Evolutionary conservation across 2,797 vertebrate species (phyloP).

Genomic region (Semaprochilodus insignis): DNA sequence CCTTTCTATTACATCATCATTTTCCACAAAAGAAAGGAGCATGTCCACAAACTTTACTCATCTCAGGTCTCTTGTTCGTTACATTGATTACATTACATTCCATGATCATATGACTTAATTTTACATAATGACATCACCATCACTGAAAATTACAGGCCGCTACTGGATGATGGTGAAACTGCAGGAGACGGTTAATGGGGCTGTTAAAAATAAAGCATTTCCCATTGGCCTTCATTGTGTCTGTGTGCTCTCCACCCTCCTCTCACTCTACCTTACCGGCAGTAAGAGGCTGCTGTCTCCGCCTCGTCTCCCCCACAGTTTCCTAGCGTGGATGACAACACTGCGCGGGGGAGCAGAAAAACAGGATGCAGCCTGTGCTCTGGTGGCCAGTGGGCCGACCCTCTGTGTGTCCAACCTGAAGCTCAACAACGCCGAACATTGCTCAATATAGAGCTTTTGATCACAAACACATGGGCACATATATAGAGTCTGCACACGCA

Average conservation of each 20-base stretch:
- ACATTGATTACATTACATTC: background rate
- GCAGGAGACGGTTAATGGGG: background rate
- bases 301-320: conserved; percentile 79
- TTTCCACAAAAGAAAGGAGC: too few species aligned
- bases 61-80: background rate
- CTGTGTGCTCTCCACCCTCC: conserved; percentile 30
- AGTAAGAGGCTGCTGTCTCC: conserved; percentile 50
- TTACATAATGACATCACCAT: conserved; percentile 1
- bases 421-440: conserved; percentile 24
- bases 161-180: background rate
- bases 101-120: background rate
- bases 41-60: background rate
- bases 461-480: background rate
- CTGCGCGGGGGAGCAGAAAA: conserved; percentile 80
- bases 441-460: conserved; percentile 37
- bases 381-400: conserved; percentile 66
- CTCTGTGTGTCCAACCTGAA: conserved; percentile 48
- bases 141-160: background rate
- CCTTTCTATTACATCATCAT: too few species aligned
- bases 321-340: conserved; percentile 80
- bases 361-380: conserved; percentile 78
- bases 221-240: conserved; percentile 7
- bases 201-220: conserved; percentile 11
- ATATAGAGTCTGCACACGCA: conserved; percentile 4
- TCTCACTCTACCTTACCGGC: conserved; percentile 38